Base-by-base conservation (phyloP, 2,888 invertebrate genomes). In the Podabrus alpinus region DNA sequence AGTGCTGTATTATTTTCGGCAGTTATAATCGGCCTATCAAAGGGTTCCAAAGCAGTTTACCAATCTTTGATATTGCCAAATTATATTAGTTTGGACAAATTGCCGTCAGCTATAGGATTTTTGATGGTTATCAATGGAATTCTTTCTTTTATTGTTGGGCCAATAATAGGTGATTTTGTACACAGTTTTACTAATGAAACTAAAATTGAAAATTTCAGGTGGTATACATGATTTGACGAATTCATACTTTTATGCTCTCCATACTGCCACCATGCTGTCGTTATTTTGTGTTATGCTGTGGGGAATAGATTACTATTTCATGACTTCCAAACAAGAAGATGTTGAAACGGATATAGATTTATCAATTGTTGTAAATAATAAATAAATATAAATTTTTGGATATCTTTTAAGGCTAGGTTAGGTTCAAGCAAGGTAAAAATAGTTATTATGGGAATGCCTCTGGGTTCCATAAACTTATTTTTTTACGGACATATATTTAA, bases 51-150 rank as follows among this genome's bases (percentile, higher is more conserved):
- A 76, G 87, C 87, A 11, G 87, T 88, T 3, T 88, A 85, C 75
- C 87, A 87, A 77, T 86, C 87, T 0, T 81, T 87, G 16, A 85
- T 88, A 68, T 82, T 88, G 61, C 87, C 88, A 9, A 85, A 85
- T 70, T 83, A 83, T 71, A 85, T 88, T 7, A 79, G 81, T 11
- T 76, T 85, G 29, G 87, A 87, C n/a, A 86, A 85, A 74, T 77
- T 87, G 19, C 84, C 87, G 3, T 83, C 86, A 13, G 88, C 87
- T 9, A 87, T 83, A 77, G 88, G 87, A 10, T 80, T 87, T 7
- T 82, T 86, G 62, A 86, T 87, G 86, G 79, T 86, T 4, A 79
- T 84, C 45, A 87, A 86, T 76, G 88, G 87, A 9, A 77, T 83
- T 11, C 75, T 85, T 9, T 87, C 87, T 1, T 79, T 87, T 17